Conservation (phyloP, 2,888 invertebrate species). For the Lasioglossum oenotherae region DNA sequence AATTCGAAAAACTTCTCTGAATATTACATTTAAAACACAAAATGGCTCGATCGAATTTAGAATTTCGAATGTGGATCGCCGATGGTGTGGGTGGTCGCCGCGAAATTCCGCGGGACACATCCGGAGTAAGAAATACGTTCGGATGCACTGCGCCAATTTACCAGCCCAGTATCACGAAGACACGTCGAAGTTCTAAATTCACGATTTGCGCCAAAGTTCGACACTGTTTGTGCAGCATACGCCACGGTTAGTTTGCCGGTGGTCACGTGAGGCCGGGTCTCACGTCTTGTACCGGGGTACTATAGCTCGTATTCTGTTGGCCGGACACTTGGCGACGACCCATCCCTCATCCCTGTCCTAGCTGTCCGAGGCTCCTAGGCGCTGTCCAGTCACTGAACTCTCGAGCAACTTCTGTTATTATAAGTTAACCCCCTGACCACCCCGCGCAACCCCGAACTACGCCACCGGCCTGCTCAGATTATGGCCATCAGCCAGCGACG, state of each 20-base stretch:
- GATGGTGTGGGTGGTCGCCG: neutral
- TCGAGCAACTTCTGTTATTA: conserved; percentile 84
- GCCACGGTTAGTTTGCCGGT: conserved; percentile 76
- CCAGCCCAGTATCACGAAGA: conserved; percentile 71
- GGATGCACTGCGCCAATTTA: conserved; percentile 69
- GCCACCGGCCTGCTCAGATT: conserved; percentile 77
- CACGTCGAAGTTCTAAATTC: conserved; percentile 78
- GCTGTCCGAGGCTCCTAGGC: conserved; percentile 76
- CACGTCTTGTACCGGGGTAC: conserved; percentile 79
- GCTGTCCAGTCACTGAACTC: conserved; percentile 82
- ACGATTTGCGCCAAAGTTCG: conserved; percentile 77
- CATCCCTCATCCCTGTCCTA: conserved; percentile 82
- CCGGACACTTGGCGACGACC: conserved; percentile 83
- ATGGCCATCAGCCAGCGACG: conserved; percentile 83
- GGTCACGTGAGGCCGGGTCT: conserved; percentile 76
- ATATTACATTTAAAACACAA: neutral
- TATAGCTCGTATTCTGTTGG: conserved; percentile 79
- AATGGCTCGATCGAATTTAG: neutral
- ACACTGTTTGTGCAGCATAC: conserved; percentile 74
- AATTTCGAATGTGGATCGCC: neutral
- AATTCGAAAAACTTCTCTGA: neutral
- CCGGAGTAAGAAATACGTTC: conserved; percentile 66
- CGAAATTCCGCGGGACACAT: neutral
- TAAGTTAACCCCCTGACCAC: conserved; percentile 82
- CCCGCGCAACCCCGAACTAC: conserved; percentile 54